Evolutionary conservation across 2,113 vertebrate species (phyloP), one percentile per base, ranked within the genome.

Genomic region (Garra rufa): DNA sequence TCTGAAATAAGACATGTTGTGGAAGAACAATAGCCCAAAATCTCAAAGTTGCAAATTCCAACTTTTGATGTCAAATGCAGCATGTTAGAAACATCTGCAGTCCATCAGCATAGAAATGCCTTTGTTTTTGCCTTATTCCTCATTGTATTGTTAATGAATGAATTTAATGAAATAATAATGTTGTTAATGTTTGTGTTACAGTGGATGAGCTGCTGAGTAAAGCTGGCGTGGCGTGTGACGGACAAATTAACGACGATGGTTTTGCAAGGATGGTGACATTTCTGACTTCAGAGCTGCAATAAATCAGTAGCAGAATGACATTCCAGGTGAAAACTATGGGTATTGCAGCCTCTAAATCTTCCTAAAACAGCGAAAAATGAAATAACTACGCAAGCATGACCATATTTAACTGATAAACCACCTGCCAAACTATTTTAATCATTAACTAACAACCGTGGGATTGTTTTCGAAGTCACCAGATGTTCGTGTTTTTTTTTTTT

Each of bases 171-270:
- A n/a, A 43, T 14, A 30, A 52, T 57, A 21, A 38, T 38, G 30
- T 9, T 63, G 13, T 63, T 10, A 3, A 14, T 78, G 30, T 43
- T 9, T 78, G 13, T 44, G 38, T 91, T 26, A 5, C 92, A 98
- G 97, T 97, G 52, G 95, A 98, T 3, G 94, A 96, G 14, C 94
- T 98, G 87, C 93, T 98, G 28, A 93, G 57, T 75, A 94, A 95
- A 87, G 94, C 93, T 4, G 89, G 93, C 0, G 73, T 97, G 0
- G 92, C 92, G 3, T 83, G 93, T 0, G 92, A 92, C 0, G 96
- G 96, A 1, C 90, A 90, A 4, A 92, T 98, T 34, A 90, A 92
- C 55, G 97, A 97, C 0, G 92, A 97, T 1, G 94, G 95, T 2
- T 96, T 98, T 0, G 94, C 95, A 52, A 92, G 3, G 6, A 77